A percentile compares a stretch with the other conserved stretches of the same genome.
These are phyloP conservation scores for Sciaenops ocellatus DNA, from an alignment of 2,797 vertebrate species.

Conservation along the genomic window DNA sequence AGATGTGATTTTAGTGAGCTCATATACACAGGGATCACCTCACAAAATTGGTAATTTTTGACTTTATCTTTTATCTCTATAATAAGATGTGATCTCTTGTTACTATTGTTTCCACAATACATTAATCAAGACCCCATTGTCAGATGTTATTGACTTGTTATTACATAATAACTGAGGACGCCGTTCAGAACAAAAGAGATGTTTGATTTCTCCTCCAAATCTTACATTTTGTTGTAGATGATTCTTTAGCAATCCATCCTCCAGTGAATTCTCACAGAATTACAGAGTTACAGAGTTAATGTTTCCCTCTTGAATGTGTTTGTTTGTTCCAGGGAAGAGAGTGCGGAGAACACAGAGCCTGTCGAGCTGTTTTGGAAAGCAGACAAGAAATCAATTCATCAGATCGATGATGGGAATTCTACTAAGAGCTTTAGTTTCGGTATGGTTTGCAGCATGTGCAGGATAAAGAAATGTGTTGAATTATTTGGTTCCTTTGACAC, in stretches of 20 bases:
- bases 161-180: neutral
- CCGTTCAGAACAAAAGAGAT: neutral
- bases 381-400: conserved; percentile 87
- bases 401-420: conserved; percentile 87
- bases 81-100: neutral
- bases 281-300: neutral
- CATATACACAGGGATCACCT: too few relatives aligned
- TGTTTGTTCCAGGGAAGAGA: conserved; percentile 72
- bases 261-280: too few relatives aligned
- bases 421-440: conserved; percentile 92
- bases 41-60: too few relatives aligned
- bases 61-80: neutral
- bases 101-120: neutral
- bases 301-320: neutral
- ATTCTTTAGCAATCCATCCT: neutral
- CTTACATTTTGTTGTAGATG: neutral
- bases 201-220: neutral
- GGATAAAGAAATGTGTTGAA: neutral
- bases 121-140: neutral
- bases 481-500: neutral
- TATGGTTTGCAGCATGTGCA: conserved; percentile 71
- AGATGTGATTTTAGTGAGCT: too few relatives aligned
- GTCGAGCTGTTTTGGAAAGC: conserved; percentile 88
- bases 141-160: neutral
- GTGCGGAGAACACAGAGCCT: conserved; percentile 72